Evolutionary conservation across 2,113 vertebrate genomes (phyloP).

Genomic region (Proterorhinus semilunaris): DNA sequence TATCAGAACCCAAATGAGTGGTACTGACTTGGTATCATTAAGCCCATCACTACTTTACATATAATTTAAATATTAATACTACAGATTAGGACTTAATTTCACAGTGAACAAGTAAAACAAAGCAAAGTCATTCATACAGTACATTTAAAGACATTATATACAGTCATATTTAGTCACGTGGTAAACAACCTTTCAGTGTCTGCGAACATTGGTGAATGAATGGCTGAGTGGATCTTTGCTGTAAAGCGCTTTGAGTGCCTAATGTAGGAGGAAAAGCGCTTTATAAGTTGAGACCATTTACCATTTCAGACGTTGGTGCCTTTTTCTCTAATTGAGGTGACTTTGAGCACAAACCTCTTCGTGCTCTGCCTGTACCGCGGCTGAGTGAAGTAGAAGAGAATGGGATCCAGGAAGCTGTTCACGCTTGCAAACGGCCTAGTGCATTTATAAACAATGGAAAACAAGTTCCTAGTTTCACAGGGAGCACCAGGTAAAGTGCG

Average conservation of each 20-base stretch:
- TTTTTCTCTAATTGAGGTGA: constrained; percentile 77
- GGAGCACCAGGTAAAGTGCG: constrained; percentile 69
- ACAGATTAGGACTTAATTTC: neutral
- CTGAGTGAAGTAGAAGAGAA: constrained; percentile 95
- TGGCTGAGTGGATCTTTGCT: too few species aligned
- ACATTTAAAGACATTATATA: neutral
- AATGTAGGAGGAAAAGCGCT: too few species aligned
- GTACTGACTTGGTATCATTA: too few species aligned
- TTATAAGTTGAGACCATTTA: too few species aligned
- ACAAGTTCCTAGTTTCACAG: constrained; percentile 79
- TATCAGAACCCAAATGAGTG: too few species aligned
- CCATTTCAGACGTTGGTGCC: constrained; percentile 42
- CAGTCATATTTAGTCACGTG: neutral
- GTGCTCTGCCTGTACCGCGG: constrained; percentile 84
- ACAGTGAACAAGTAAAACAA: neutral
- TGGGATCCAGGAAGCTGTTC: constrained; percentile 95
- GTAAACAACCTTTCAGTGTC: too few species aligned
- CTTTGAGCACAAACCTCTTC: constrained; percentile 76
- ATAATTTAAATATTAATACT: neutral
- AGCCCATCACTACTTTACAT: neutral
- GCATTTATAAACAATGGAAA: constrained; percentile 89
- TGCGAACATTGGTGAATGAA: too few species aligned
- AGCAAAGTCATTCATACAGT: neutral
- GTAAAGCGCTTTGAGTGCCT: too few species aligned
- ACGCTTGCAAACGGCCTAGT: constrained; percentile 93